Evolutionary conservation across 2,888 invertebrate species (phyloP), one percentile per base, ranked within the genome.

Genomic region (Erebia palarica): DNA sequence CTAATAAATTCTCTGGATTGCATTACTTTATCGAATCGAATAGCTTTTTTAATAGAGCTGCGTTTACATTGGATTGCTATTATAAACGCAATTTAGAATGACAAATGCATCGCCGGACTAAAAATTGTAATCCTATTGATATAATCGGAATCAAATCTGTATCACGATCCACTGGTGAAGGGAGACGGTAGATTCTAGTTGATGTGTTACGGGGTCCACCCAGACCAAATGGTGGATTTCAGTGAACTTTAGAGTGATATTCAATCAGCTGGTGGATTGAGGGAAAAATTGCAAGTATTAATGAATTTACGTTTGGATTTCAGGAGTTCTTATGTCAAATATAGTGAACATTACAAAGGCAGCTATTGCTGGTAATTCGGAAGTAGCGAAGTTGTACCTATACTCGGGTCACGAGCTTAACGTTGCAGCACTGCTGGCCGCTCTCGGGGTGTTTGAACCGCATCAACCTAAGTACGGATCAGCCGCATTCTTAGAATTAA

Each of bases 361-460:
- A 1, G 81, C 94, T n/a, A 88, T 93, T 21, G 84, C 85, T 10
- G 92, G 94, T 10, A 79, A 91, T 57, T 74, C 73, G 0, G 80
- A 86, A 4, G 85, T 82, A 44, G 85, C 88, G 0, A 94, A 93
- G 77, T 74, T 95, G 21, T 86, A 89, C 49, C 78, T 95, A 69
- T 94, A 94, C 78, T 94, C 95, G 1, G 95, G 92, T 0, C 96
- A 96, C 82, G 96, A 96, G 81, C 94, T 94, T 63, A 95, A 95
- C 51, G 91, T 96, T 2, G 94, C 94, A 1, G 92, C 93, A 0
- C 73, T 95, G 16, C 88, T 95, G 79, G 87, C 91, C 1, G 94
- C 94, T 2, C 86, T 94, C 0, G 87, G 89, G 16, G 91, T 94
- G 2, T 95, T 91, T 79, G 81, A 91, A 68, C 89, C 94, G 0